These are phyloP conservation scores for Leuciscus idus DNA, from an alignment of 2,113 vertebrate species.

Conservation along the genomic window DNA sequence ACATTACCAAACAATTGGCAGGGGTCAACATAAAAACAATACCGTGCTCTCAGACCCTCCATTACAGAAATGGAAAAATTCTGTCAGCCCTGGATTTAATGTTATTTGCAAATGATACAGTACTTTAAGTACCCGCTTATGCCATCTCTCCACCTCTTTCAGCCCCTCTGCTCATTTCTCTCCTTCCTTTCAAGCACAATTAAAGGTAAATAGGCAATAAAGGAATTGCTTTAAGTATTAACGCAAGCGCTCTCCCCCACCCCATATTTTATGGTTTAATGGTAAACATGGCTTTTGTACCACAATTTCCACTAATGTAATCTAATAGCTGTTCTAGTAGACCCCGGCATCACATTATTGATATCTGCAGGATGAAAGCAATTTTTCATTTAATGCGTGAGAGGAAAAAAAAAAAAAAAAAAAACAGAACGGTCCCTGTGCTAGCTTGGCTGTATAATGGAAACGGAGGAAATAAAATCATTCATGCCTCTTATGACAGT, in stretches of 20 bases:
- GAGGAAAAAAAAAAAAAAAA: neutral
- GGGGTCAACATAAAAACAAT: conserved; percentile 46
- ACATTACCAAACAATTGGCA: conserved; percentile 48
- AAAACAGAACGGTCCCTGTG: conserved; percentile 20
- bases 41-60: conserved; percentile 44
- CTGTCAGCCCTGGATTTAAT: conserved; percentile 40
- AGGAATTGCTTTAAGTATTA: conserved; percentile 49
- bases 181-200: conserved; percentile 47
- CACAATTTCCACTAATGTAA: conserved; percentile 34
- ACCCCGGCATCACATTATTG: conserved; percentile 1
- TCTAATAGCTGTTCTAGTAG: conserved; percentile 32
- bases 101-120: conserved; percentile 60
- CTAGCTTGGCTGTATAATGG: conserved; percentile 17
- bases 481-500: conserved; percentile 25
- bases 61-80: conserved; percentile 56
- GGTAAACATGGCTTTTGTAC: conserved; percentile 22
- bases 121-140: conserved; percentile 45
- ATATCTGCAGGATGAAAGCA: conserved; percentile 31
- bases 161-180: conserved; percentile 7
- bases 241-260: neutral
- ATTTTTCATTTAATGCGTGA: conserved; percentile 4
- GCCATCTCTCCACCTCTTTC: neutral
- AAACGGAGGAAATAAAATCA: conserved; percentile 31
- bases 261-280: neutral
- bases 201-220: conserved; percentile 55